Percentiles rank a stretch among this genome's conserved stretches.
Evolutionary conservation across 2,113 vertebrate species (phyloP).

Genomic region (Numenius arquata): DNA sequence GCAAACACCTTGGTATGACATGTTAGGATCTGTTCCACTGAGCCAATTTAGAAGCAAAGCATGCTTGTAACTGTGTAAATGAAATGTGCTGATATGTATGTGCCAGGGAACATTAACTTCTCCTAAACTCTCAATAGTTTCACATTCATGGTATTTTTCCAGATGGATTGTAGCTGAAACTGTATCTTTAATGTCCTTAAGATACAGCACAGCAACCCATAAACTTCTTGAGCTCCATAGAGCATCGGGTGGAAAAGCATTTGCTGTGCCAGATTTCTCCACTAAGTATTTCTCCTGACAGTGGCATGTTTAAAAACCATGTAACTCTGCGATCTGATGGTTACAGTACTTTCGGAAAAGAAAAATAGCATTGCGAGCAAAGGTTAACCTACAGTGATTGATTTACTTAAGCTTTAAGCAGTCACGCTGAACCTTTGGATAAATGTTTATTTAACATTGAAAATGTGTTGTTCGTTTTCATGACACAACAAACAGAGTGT

Average conservation of each 20-base stretch:
- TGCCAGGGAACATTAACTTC: conserved; percentile 42
- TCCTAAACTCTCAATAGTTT: conserved; percentile 16
- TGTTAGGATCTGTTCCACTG: conserved; percentile 35
- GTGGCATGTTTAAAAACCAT: conserved; percentile 28
- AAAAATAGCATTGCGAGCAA: not conserved
- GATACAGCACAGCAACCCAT: conserved; percentile 26
- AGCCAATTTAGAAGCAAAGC: conserved; percentile 7
- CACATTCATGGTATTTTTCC: conserved; percentile 44
- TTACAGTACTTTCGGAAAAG: not conserved
- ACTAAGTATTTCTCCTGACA: conserved; percentile 51
- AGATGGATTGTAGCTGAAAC: conserved; percentile 52
- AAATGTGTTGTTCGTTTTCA: conserved; percentile 29
- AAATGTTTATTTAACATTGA: conserved; percentile 47
- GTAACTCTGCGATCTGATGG: conserved; percentile 2
- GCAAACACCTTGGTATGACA: conserved; percentile 9
- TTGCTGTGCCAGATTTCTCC: conserved; percentile 36
- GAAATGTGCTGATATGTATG: not conserved
- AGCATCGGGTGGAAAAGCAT: conserved; percentile 27
- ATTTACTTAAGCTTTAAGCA: conserved; percentile 44
- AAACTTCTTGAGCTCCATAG: conserved; percentile 18
- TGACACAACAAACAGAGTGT: conserved; percentile 21
- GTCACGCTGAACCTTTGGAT: not conserved
- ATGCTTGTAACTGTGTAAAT: conserved; percentile 40
- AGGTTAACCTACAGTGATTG: conserved; percentile 51
- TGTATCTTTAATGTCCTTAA: conserved; percentile 50